Evolutionary conservation across 1,140 invertebrate genomes (phyloP), one percentile per base, ranked within the genome.

Genomic region (Antheraea mylitta): DNA sequence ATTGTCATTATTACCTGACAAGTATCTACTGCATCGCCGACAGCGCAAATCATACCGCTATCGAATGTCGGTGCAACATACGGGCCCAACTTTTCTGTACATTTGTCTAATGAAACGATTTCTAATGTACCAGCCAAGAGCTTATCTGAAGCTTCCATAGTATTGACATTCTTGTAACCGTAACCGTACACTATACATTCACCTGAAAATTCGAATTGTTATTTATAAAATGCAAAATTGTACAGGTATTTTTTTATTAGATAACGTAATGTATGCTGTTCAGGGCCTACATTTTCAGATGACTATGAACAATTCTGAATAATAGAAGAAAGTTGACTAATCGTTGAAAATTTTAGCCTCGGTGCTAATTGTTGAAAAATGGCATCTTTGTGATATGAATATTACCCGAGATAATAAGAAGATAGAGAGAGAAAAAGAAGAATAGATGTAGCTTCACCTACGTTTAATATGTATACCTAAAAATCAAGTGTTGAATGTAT

Each of bases 141-240:
- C 22, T 18, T 75, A 7, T 87, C 78, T 16, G 86, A 86, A 37
- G 75, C 72, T 36, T 78, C 71, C 58, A 72, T 66, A n/a, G 72
- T 68, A 7, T 81, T 65, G 45, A 80, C 63, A 68, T 88, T 68
- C 69, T 65, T 83, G 53, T 71, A 78, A 3, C 91, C 91, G 53
- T 92, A 92, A 10, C 91, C 91, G 70, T 86, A 92, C 64, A 90
- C 77, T 61, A 68, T 74, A 59, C 91, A 93, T 36, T 80, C 76
- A 62, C 89, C 91, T 92, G 75, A 63, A 84, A 86, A 7, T 6
- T 0, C 30, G 7, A 61, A 9, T 8, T 11, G 6, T 61, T 61
- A 16, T 61, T 61, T 30, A 30, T 42, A 22, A 3, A 61, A 61
- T 22, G 4, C 13, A 11, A 60, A 60, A 7, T 18, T 19, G 22